Evolutionary conservation across 2,797 vertebrate genomes (phyloP), one percentile per base, ranked within the genome.

Genomic region (Sebastes iracundus): DNA sequence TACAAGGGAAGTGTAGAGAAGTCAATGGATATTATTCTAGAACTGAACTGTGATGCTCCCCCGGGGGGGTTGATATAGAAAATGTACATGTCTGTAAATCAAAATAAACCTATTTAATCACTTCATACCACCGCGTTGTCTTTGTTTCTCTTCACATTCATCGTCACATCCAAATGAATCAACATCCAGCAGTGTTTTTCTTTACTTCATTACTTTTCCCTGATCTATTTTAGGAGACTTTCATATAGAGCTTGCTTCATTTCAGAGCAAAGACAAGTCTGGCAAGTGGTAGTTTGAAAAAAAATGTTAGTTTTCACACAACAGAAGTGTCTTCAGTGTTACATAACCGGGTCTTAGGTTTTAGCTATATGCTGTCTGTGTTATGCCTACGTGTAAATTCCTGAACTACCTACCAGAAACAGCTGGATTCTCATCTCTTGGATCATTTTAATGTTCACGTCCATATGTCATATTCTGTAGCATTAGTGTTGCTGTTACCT

Each of bases 31-130:
- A 92, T 94, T 91, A 91, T 91, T 94, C 85, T 94, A 94, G 92
- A 95, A 95, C 87, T 93, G 91, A 94, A 96, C 95, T 96, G 96
- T 96, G 97, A 98, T 94, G 95, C 96, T 98, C 96, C 96, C 80
- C 88, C 89, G 85, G 87, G 89, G 12, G 92, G 92, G 93, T 89
- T 82, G 94, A 94, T 92, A 94, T 92, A 87, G 94, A 91, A 97
- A 95, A 97, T 98, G 96, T 97, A 97, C 94, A 97, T 96, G 96
- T 96, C 97, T 98, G 97, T 98, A 97, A 98, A 97, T 97, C 94
- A 96, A 98, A 42, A 98, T 99, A 99, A 99, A 99, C 94, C 96
- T 97, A 97, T 96, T 96, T 96, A 97, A 96, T 96, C 95, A 95
- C 95, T 91, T 90, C 74, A 93, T 38, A 56, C 64, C 30, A 53